Evolutionary conservation across 2,888 invertebrate genomes (phyloP).

Genomic region (Phytoseiulus persimilis): DNA sequence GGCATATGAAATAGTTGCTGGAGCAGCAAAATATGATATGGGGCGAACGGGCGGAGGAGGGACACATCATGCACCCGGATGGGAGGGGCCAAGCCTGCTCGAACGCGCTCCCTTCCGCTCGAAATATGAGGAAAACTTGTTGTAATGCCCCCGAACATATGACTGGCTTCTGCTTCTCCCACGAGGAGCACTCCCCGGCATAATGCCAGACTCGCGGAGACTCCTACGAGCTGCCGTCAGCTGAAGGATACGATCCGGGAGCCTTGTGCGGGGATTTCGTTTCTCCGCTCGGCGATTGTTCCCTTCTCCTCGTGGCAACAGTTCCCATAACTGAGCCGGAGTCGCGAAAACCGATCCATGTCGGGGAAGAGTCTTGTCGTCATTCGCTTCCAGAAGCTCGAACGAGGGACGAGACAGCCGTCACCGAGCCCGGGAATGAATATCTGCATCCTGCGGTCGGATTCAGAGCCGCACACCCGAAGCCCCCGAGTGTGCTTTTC

Average conservation of each 20-base stretch:
- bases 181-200: not conserved
- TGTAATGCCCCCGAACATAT: not conserved
- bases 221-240: not conserved
- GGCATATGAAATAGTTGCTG: not conserved
- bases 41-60: conserved; percentile 35
- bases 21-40: conserved; percentile 25
- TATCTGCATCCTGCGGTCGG: no score
- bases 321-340: no score
- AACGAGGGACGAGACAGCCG: no score
- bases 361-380: no score
- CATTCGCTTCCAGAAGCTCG: no score
- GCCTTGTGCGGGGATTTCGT: no score
- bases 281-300: no score
- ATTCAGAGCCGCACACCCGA: no score
- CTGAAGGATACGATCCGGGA: no score
- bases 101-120: not conserved
- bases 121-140: not conserved
- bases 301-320: no score
- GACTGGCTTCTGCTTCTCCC: not conserved
- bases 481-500: not conserved
- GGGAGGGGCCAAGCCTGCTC: conserved; percentile 32
- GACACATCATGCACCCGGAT: not conserved
- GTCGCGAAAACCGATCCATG: no score
- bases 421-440: no score
- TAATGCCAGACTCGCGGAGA: not conserved